Conservation (phyloP, 2,113 vertebrate species). For the Donacobius atricapilla region DNA sequence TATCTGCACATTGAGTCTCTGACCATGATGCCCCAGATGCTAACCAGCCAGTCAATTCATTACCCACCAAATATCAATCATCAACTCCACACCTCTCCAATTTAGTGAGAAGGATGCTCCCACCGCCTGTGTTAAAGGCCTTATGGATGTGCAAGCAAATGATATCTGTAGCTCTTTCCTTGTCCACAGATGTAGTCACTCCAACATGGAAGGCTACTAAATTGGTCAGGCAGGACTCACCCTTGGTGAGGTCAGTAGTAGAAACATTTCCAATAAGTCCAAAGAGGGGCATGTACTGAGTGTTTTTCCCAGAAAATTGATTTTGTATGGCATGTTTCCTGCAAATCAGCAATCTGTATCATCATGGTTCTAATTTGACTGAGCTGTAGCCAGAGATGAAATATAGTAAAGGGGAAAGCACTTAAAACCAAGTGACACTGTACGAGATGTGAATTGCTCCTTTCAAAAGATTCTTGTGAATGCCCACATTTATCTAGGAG, state of each 20-base stretch:
- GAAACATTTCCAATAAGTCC: not conserved
- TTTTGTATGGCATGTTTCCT: not conserved
- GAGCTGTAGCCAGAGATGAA: not conserved
- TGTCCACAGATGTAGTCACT: not conserved
- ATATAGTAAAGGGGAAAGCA: not conserved
- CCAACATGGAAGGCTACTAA: not conserved
- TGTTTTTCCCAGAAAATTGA: not conserved
- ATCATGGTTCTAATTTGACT: not conserved
- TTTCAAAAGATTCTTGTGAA: not conserved
- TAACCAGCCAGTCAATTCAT: not conserved
- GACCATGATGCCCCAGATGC: fast-evolving
- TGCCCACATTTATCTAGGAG: not conserved
- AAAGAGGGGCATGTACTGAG: not conserved
- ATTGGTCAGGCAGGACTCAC: not conserved
- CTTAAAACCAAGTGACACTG: not conserved
- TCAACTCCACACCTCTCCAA: not conserved
- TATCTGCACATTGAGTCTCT: fast-evolving
- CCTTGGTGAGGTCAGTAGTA: not conserved
- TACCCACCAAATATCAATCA: not conserved
- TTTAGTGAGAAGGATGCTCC: not conserved
- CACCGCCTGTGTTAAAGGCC: fast-evolving
- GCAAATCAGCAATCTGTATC: not conserved
- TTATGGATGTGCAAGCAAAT: not conserved
- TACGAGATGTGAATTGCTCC: not conserved
- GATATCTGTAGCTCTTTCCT: not conserved